Conservation (phyloP, 1,140 invertebrate genomes). For the Steinernema feltiae region DNA sequence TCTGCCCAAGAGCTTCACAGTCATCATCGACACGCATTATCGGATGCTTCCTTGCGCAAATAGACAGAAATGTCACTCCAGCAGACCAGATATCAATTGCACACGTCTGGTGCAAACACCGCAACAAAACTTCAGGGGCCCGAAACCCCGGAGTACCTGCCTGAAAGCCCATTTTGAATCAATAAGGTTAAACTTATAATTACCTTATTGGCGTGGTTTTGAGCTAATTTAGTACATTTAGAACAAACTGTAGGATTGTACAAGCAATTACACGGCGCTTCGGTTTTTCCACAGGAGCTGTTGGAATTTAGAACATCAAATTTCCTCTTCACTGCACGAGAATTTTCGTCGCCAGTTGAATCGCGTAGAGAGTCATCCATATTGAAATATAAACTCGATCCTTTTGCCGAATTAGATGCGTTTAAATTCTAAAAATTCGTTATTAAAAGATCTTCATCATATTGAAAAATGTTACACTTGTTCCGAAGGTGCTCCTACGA, state of each 20-base stretch:
- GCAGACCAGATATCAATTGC: conserved; percentile 83
- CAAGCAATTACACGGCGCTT: background rate
- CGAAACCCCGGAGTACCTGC: conserved; percentile 81
- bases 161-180: conserved; percentile 6
- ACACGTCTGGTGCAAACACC: conserved; percentile 70
- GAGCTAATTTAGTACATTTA: conserved; percentile 64
- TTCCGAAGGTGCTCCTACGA: background rate
- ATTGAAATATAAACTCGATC: background rate
- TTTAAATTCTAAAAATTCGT: background rate
- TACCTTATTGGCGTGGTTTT: conserved; percentile 68
- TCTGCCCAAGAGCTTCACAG: background rate
- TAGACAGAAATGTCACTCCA: conserved; percentile 72
- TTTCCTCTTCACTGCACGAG: background rate
- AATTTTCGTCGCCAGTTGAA: background rate
- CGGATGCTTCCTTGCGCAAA: background rate
- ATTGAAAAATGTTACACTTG: no score
- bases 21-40: background rate
- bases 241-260: background rate
- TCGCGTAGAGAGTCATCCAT: background rate
- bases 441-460: no score
- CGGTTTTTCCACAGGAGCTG: background rate
- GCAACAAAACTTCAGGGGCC: conserved; percentile 78
- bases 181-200: background rate
- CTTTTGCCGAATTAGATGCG: background rate
- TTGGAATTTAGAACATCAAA: background rate